Evolutionary conservation across 2,797 vertebrate species (phyloP).

Genomic region (Phalanger gymnotis): DNA sequence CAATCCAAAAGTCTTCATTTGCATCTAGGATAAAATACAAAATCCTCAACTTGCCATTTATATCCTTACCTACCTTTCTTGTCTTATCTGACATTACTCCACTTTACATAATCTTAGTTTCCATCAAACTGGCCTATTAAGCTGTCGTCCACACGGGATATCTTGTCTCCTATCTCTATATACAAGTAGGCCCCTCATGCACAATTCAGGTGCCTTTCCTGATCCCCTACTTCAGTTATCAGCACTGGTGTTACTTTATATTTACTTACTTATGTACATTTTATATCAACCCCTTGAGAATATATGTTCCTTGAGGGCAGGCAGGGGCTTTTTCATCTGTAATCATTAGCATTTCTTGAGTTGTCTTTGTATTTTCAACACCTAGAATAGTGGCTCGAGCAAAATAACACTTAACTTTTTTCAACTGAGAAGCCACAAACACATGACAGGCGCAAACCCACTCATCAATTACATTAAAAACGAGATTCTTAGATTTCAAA

Average conservation of each 20-base stretch:
- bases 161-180: neutral
- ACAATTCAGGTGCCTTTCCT: neutral
- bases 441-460: conserved; percentile 24
- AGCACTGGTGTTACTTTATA: neutral
- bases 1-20: neutral
- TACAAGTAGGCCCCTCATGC: too few relatives aligned
- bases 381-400: neutral
- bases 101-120: neutral
- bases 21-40: neutral
- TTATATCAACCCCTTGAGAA: neutral
- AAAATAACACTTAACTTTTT: neutral
- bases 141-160: neutral
- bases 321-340: neutral
- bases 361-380: neutral
- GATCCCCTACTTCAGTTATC: neutral
- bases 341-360: neutral
- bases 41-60: neutral
- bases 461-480: conserved; percentile 47
- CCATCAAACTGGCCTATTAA: neutral
- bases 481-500: conserved; percentile 27
- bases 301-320: neutral
- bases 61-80: neutral
- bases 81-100: neutral
- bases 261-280: neutral
- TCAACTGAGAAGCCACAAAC: neutral